Evolutionary conservation across 2,888 invertebrate genomes (phyloP), one percentile per base, ranked within the genome.

Genomic region (Formica aserva): DNA sequence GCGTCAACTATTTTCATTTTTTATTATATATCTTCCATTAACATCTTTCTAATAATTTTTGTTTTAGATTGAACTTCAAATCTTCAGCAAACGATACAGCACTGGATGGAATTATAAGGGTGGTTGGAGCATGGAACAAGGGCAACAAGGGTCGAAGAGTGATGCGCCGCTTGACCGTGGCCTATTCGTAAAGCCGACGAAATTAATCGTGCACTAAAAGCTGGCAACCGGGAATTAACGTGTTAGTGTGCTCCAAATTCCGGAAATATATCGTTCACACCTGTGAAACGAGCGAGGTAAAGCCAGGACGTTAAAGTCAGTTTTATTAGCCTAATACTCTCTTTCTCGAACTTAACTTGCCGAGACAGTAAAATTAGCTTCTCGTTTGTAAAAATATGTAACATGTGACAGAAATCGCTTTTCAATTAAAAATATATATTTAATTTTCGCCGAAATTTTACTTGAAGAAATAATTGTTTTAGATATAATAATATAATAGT

Each of bases 131-230:
- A 52, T 52, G 26, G n/a, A 55, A 78, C 57, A 71, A 15, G 45
- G 26, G 71, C 60, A 35, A 45, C 71, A 72, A 83, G 81, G 72
- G 82, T 71, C 84, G 87, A 83, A 86, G 85, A 87, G 87, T 88
- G 88, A 89, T 86, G 85, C 85, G 84, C 88, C 84, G 87, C 85
- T 71, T 80, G 82, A 60, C 82, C 69, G 85, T 78, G 71, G 48
- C 83, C 76, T 84, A 63, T 85, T 72, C 85, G 86, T 87, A 84
- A 77, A 75, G 69, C 67, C 57, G 45, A 71, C 63, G 83, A 84
- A 87, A 89, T 87, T 89, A 88, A 88, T 86, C 85, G 86, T 66
- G 81, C 88, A 89, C 89, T 89, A 89, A 89, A 87, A 84, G 67
- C 77, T 84, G 82, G 82, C 88, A 60, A 75, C 62, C 69, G 32